These are phyloP conservation scores for Australoheros scitulus DNA, from an alignment of 2,113 vertebrate species.

Conservation along the genomic window DNA sequence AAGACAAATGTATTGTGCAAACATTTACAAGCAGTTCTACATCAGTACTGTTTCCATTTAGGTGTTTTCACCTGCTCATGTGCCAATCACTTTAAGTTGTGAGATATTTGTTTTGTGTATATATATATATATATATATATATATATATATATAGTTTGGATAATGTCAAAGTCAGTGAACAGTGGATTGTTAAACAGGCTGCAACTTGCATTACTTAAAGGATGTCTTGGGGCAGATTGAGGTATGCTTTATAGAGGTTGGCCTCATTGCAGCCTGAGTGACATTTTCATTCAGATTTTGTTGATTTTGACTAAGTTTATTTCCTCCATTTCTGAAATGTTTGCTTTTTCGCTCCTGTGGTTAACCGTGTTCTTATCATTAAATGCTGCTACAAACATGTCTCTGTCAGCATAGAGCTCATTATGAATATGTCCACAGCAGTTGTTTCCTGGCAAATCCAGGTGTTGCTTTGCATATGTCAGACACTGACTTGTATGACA, in stretches of 20 bases:
- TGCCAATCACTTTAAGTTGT: not conserved
- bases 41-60: not conserved
- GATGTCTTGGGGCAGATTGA: not conserved
- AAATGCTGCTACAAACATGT: not conserved
- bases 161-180: not conserved
- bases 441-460: not conserved
- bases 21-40: not conserved
- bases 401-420: not conserved
- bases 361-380: not conserved
- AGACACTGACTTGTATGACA: not conserved
- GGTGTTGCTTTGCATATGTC: not conserved
- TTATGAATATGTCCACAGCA: not conserved
- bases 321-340: not conserved
- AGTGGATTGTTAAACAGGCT: not conserved
- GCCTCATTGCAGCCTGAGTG: not conserved
- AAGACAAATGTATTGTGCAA: not conserved
- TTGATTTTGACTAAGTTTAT: not conserved
- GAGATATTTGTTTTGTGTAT: not conserved
- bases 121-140: not conserved
- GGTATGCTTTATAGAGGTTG: not conserved
- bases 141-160: not conserved
- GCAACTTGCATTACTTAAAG: not conserved
- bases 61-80: not conserved
- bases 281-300: not conserved
- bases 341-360: not conserved